Evolutionary conservation across 2,113 vertebrate genomes (phyloP).

Genomic region (Anarhynchus alexandrinus): DNA sequence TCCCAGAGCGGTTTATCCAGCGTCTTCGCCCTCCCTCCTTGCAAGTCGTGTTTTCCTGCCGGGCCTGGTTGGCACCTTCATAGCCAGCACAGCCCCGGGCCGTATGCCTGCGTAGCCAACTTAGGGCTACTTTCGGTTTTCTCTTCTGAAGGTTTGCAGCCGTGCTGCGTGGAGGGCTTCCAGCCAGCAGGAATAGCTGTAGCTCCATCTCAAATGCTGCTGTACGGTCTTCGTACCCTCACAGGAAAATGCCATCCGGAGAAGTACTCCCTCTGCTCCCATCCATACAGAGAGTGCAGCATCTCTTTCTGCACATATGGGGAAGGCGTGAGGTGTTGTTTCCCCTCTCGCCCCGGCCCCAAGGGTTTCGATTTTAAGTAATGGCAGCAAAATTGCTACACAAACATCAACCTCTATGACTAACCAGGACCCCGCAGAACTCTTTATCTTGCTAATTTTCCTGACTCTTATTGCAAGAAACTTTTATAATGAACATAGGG

Average conservation of each 20-base stretch:
- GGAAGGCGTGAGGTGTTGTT: background rate
- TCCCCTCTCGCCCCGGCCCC: background rate
- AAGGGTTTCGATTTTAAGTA: background rate
- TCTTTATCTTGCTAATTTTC: background rate
- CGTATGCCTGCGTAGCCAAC: background rate
- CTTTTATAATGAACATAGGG: background rate
- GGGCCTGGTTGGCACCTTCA: background rate
- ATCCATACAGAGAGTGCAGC: fast-evolving
- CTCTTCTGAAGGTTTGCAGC: background rate
- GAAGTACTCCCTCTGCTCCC: background rate
- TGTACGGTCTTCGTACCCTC: fast-evolving
- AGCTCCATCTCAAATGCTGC: background rate
- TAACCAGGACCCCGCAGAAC: background rate
- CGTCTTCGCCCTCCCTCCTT: background rate
- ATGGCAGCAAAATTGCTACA: background rate
- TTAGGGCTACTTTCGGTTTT: background rate
- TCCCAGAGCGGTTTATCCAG: background rate
- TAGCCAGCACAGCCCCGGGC: background rate
- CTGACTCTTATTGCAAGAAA: background rate
- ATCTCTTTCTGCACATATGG: background rate
- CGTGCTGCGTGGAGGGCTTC: background rate
- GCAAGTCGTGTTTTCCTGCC: background rate
- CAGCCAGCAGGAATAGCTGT: background rate
- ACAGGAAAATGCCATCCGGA: background rate
- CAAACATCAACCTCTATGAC: background rate